Conservation (phyloP, 2,113 vertebrate genomes). For the Dipodomys spectabilis region DNA sequence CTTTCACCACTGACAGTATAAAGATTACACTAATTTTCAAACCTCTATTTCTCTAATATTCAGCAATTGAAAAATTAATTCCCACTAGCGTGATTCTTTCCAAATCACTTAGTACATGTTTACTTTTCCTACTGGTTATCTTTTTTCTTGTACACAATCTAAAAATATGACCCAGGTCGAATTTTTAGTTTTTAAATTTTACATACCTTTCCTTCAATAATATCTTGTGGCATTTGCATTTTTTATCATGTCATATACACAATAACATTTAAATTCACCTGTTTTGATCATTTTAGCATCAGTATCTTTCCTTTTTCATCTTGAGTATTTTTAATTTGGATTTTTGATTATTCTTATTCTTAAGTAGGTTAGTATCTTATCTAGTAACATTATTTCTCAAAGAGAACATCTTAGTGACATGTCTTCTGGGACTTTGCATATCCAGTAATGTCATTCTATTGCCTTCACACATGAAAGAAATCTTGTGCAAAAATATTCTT, state of each 20-base stretch:
- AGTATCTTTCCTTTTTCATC: neutral
- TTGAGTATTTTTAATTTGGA: neutral
- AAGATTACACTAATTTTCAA: conserved; percentile 21
- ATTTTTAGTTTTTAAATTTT: neutral
- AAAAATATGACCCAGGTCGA: neutral
- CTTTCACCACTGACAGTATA: neutral
- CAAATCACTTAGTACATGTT: neutral
- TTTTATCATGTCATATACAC: neutral
- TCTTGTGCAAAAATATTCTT: neutral
- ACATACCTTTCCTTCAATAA: conserved; percentile 1
- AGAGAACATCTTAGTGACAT: neutral
- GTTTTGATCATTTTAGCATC: neutral
- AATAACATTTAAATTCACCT: conserved; percentile 3
- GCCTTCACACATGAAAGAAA: neutral
- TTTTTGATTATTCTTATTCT: neutral
- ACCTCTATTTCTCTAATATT: neutral
- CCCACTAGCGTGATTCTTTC: neutral
- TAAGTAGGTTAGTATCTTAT: neutral
- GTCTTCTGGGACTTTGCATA: neutral
- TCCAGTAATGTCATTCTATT: neutral
- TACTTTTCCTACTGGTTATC: neutral
- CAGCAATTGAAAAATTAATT: neutral
- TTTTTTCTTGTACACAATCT: neutral
- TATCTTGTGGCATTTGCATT: neutral
- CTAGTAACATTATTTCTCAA: neutral